Evolutionary conservation across 2,888 invertebrate genomes (phyloP), one percentile per base, ranked within the genome.

Genomic region (Syrphus vitripennis): DNA sequence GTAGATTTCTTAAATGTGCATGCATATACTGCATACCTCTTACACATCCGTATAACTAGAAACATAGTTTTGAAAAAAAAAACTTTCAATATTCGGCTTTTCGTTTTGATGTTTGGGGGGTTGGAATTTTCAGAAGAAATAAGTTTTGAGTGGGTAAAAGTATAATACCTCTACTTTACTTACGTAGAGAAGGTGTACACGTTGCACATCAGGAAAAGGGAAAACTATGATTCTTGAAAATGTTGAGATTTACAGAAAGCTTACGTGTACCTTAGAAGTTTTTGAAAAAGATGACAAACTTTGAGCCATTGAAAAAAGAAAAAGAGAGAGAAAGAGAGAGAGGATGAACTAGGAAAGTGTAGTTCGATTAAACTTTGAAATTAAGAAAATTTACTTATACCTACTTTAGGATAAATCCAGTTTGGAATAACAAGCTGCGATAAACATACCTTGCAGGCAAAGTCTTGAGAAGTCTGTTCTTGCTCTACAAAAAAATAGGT

Each of bases 321-420:
- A 5, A n/a, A 42, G 10, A n/a, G 34, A 4, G 12, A 34, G 5
- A 24, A 19, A 42, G 0, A 19, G 7, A 10, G 24, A 50, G n/a
- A 40, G 14, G 29, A 50, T 21, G 12, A 40, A 24, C 40, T 2
- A 50, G 21, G 31, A 69, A 29, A 42, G 48, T 16, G 55, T 24
- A 74, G 37, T 83, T 78, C 70, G 78, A 75, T 69, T 75, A 65
- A 79, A 83, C 70, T 83, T 83, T 79, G 48, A 79, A 79, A 83
- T 83, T 75, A 83, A 83, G 83, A 75, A 67, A 83, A 83, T 79
- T 70, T 83, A 70, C 79, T 57, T 79, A 40, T 57, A 57, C 5
- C 12, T 4, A 14, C 9, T 48, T 48, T 48, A 4, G 31, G 7
- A 6, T 21, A 61, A 48, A 45, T 63, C 21, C 37, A 48, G 61